Evolutionary conservation across 2,888 invertebrate species (phyloP), one percentile per base, ranked within the genome.

Genomic region (Sthenelais limicola): DNA sequence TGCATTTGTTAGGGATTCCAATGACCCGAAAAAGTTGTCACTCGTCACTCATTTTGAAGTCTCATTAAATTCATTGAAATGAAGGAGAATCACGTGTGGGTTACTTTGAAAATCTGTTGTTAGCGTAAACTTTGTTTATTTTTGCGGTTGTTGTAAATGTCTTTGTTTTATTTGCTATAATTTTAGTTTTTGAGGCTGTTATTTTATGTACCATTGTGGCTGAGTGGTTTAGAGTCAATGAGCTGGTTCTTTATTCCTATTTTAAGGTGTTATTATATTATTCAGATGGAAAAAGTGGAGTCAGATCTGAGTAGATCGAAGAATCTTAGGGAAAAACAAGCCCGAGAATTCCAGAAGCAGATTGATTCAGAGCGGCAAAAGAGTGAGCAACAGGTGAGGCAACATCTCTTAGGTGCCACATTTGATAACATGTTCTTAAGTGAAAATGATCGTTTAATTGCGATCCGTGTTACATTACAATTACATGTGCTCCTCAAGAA

Each of bases 301-400:
- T 73, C 78, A 5, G 86, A 87, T 72, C 74, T 87, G 68, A 81
- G 81, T 72, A 82, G 84, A 62, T 85, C 87, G 0, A 86, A 85
- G 76, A 84, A 84, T 73, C 77, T 82, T 4, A 75, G 85, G 30
- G 86, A 86, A 74, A 85, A 84, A 78, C 87, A 87, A 76, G 76
- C 81, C 0, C 80, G 82, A 56, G 87, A 87, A 74, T 84, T 82
- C 69, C 76, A 80, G 47, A 80, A 80, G 71, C 84, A 83, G 75
- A 68, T 83, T 32, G 84, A 86, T 21, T 84, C 85, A 30, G 79
- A 82, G 58, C 81, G 78, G 70, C 73, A 77, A n/a, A 78, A 77
- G 32, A 82, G 85, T 77, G 81, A 84, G 32, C 80, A 83, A 75
- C 82, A 85, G 83, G 85, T 86, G 68, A 72, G 52, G n/a, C 21